Evolutionary conservation across 35 echinoderm and acorn worm species (phyloP), one percentile per base, ranked within the genome.

Genomic region (Ptychodera flava): DNA sequence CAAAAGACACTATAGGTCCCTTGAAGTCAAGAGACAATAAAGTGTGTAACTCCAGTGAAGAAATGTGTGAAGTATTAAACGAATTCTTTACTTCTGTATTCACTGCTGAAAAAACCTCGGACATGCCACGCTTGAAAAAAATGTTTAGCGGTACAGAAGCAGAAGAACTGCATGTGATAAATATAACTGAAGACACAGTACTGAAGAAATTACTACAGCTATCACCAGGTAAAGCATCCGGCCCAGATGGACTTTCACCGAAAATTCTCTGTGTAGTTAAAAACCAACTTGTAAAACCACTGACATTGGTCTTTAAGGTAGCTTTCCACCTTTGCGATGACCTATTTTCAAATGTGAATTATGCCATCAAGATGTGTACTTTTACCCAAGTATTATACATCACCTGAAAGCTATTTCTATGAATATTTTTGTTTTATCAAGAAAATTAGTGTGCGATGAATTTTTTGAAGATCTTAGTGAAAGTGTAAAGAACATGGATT

Each of bases 231-330:
- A 83, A 82, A 33, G 78, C 36, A 15, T 34, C 45, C 2, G 90
- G 90, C 77, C 81, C 80, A 34, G 85, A 92, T 36, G 30, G 52
- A 1, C 29, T 91, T 29, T 85, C 86, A 35, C 90, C 85, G 38
- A 38, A 80, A 34, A 27, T 88, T 1, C 34, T 92, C 1, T 33
- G 78, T 14, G 80, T 84, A 33, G 32, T 79, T 31, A 80, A 81
- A 33, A n/a, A 82, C 0, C 81, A 78, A 32, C n/a, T 88, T 30
- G 0, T 34, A 30, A 0, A 36, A 30, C 91, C 86, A 35, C 45
- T 92, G 31, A 83, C 33, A 1, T 28, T 92, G 32, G 28, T 92
- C 33, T 90, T 90, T 81, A 76, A 80, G 82, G 77, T 85, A 33
- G 79, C n/a, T n/a, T n/a, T n/a, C n/a, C n/a, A n/a, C n/a, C n/a